phyloP scores from a whole-genome alignment of 2,113 vertebrate genomes.

The Nycticorax nycticorax region DNA sequence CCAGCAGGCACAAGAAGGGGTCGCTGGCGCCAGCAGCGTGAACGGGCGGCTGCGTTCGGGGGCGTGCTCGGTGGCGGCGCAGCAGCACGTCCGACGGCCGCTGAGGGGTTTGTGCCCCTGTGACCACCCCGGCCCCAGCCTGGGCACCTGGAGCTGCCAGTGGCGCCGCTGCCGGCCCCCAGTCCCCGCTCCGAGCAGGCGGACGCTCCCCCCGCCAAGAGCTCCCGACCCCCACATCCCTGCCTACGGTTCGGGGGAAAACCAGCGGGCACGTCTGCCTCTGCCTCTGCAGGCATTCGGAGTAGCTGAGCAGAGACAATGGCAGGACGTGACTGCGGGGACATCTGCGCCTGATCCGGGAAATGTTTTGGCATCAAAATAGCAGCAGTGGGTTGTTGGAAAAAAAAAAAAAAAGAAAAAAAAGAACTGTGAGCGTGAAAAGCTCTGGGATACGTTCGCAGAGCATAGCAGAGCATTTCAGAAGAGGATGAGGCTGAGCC shows the following conservation, averaged over 20 bases:
- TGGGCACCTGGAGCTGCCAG: background rate
- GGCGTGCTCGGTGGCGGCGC: accelerated
- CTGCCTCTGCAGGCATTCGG: background rate
- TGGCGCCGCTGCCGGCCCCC: background rate
- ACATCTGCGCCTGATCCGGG: constrained; percentile 19
- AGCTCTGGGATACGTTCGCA: background rate
- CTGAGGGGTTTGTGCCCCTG: background rate
- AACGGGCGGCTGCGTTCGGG: background rate
- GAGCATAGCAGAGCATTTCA: background rate
- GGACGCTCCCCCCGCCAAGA: accelerated
- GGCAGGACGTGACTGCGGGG: constrained; percentile 19
- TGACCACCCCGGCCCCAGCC: accelerated
- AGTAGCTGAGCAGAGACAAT: background rate
- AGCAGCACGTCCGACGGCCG: accelerated
- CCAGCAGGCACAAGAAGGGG: background rate
- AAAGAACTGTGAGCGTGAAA: accelerated
- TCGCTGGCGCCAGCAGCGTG: background rate
- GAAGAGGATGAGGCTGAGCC: background rate
- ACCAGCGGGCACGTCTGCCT: background rate
- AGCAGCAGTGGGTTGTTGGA: background rate
- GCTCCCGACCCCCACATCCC: accelerated
- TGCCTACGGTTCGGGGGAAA: background rate
- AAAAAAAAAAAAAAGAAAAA: background rate
- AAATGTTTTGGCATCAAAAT: background rate
- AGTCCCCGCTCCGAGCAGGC: too few species aligned